Percentiles rank a stretch among this genome's conserved stretches.
Conservation (phyloP, 2,888 invertebrate species). For the Melanostoma scalare region DNA sequence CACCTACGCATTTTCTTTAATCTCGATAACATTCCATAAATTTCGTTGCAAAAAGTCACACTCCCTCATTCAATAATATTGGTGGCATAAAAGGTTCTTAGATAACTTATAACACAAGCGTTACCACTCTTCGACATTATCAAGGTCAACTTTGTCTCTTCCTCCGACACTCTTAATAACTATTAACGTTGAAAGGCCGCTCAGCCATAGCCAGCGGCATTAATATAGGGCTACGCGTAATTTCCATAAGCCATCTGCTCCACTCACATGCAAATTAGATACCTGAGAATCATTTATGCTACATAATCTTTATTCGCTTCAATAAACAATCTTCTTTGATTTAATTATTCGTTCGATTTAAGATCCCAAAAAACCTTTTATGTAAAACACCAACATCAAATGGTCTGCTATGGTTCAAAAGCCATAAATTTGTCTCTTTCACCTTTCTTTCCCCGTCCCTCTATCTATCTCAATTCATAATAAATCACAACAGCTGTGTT, state of each 20-base stretch:
- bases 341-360: conserved; percentile 6
- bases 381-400: conserved; percentile 47
- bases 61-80: too few relatives aligned
- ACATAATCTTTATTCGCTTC: not conserved
- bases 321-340: not conserved
- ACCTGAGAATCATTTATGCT: conserved; percentile 1
- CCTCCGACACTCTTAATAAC: too few relatives aligned
- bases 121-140: not conserved
- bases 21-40: too few relatives aligned
- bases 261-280: conserved; percentile 22
- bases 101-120: too few relatives aligned
- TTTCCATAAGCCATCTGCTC: not conserved
- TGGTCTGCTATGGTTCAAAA: conserved; percentile 28
- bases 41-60: too few relatives aligned
- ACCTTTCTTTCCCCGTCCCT: not conserved
- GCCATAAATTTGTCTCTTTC: not conserved
- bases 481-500: conserved; percentile 19
- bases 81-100: too few relatives aligned
- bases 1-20: too few relatives aligned
- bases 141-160: not conserved
- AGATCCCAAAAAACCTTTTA: conserved; percentile 25
- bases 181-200: too few relatives aligned
- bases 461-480: not conserved
- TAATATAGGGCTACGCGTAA: not conserved
- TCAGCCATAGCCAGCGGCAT: too few relatives aligned